Conservation (phyloP, 2,113 vertebrate genomes). For the Entomyzon cyanotis region DNA sequence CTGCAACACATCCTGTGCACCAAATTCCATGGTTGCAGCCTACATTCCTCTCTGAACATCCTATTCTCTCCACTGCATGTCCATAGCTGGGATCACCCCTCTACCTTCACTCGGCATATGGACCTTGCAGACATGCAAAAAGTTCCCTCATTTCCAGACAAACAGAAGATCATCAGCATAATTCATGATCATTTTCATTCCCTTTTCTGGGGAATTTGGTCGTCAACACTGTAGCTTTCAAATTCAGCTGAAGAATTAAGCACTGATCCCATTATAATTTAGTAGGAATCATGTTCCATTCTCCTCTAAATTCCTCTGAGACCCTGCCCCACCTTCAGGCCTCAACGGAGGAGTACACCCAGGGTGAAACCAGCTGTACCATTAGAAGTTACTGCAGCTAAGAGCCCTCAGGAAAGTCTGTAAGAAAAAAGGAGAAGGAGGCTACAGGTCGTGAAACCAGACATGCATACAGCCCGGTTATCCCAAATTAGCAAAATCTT, state of each 20-base stretch:
- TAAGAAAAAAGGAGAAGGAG: background rate
- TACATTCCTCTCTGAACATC: background rate
- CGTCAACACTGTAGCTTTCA: background rate
- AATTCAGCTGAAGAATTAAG: background rate
- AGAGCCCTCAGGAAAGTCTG: background rate
- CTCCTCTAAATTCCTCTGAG: background rate
- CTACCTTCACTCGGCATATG: background rate
- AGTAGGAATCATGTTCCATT: background rate
- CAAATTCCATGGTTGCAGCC: background rate
- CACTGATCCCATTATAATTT: background rate
- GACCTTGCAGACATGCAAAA: background rate
- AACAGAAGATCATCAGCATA: background rate
- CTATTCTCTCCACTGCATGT: fast-evolving
- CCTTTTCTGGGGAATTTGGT: background rate
- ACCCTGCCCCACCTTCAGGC: background rate
- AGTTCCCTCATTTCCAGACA: background rate
- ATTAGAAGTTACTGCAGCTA: background rate
- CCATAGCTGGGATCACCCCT: background rate
- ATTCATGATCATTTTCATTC: background rate
- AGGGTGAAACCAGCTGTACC: background rate
- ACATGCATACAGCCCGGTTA: too few relatives aligned
- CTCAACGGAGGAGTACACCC: background rate
- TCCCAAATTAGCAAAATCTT: background rate
- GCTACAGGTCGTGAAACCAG: background rate
- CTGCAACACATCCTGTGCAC: background rate